phyloP scores from a whole-genome alignment of 1,140 invertebrate genomes.

The Aphaenogaster floridana region DNA sequence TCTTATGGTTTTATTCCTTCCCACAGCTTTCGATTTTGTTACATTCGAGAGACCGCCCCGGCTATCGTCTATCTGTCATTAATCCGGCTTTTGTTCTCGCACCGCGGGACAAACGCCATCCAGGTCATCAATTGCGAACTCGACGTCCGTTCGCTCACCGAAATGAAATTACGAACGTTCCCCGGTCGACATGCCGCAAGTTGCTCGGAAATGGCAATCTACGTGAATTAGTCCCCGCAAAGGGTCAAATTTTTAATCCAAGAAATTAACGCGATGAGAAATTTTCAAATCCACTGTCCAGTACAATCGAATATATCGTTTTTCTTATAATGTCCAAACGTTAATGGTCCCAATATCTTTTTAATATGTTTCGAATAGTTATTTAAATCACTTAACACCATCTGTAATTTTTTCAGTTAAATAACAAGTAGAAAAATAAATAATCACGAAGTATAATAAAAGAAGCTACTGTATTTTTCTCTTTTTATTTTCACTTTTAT shows the following conservation, averaged over 20 bases:
- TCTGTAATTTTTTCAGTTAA: background rate
- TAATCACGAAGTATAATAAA: background rate
- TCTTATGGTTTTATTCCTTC: background rate
- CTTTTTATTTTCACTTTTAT: background rate
- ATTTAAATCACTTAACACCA: background rate
- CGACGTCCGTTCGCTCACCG: constrained; percentile 7
- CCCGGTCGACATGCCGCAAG: constrained; percentile 33
- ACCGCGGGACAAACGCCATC: constrained; percentile 29
- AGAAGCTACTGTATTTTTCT: background rate
- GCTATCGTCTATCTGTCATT: constrained; percentile 45
- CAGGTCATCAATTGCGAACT: constrained; percentile 36
- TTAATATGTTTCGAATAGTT: background rate
- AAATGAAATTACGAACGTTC: constrained; percentile 60
- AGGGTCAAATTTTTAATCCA: background rate
- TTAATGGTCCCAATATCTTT: background rate
- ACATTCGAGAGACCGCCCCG: constrained; percentile 8
- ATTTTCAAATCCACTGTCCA: background rate
- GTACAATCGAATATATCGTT: background rate
- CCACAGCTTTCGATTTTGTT: constrained; percentile 7
- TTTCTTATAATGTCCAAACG: background rate
- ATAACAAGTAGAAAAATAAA: background rate
- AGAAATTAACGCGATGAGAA: constrained; percentile 7
- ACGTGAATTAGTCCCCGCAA: background rate
- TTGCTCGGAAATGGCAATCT: constrained; percentile 34
- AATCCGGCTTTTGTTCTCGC: constrained; percentile 51